Evolutionary conservation across 1,140 invertebrate species (phyloP), one percentile per base, ranked within the genome.

Genomic region (Drosophila ambigua): DNA sequence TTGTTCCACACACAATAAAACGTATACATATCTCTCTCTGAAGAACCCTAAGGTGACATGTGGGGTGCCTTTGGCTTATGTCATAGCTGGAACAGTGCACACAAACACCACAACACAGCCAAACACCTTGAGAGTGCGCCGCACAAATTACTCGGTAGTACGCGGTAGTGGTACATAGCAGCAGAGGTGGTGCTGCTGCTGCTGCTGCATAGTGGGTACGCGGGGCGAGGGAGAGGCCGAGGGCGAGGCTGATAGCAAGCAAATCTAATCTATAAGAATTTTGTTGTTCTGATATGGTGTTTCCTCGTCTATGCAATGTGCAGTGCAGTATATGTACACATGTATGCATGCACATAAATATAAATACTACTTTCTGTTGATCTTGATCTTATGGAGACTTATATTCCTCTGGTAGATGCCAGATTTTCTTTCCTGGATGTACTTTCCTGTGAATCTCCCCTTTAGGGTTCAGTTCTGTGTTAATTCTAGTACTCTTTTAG

Each of bases 91-190:
- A 26, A 53, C 51, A 39, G 35, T 5, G 31, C 35, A 39, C 26
- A 28, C 26, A 28, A 6, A 28, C 26, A 28, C 26, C 5, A 46
- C n/a, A 15, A 31, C 50, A 52, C 26, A n/a, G 20, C 28, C 57
- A 72, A 50, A 72, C 68, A 72, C 68, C 67, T 72, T 63, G 58
- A 45, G 35, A 63, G 50, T 55, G 69, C 69, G 69, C 68, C 50
- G 48, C 31, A 39, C 11, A 39, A 39, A 39, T 11, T 69, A 63
- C 54, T 73, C 58, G 57, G 49, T 11, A 39, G 28, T 39, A 39
- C 31, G 4, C 31, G 50, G 26, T 11, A 39, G 13, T 13, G 20
- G 28, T 8, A 31, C 28, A 31, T 35, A 28, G 2, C 2, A 28
- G 28, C 2, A 3, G 31, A 9, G 8, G 31, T 31, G 8, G 8